These are phyloP conservation scores for Blastobasis lacticolella DNA, from an alignment of 2,888 invertebrate species.

Conservation along the genomic window DNA sequence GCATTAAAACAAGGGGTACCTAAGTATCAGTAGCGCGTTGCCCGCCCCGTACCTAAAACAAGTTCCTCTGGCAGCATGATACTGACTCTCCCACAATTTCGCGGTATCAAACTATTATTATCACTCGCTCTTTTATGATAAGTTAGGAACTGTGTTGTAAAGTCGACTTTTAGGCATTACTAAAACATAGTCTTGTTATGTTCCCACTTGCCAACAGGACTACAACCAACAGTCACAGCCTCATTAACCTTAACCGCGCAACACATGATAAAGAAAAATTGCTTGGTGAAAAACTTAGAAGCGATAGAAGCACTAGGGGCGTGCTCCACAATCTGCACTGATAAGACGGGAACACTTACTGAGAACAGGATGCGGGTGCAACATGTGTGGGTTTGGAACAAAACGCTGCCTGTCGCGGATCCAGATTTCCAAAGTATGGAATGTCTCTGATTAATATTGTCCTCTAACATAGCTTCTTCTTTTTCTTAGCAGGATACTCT, in stretches of 20 bases:
- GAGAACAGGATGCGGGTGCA: conserved; percentile 99
- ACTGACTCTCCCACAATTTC: no score
- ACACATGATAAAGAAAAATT: conserved; percentile 98
- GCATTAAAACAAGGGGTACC: no score
- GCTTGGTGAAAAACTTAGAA: conserved; percentile 98
- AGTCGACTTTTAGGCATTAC: no score
- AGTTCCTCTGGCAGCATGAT: no score
- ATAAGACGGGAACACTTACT: conserved; percentile 98
- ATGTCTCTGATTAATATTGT: neutral
- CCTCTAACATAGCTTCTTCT: no score
- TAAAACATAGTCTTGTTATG: no score
- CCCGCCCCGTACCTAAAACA: no score
- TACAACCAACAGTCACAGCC: conserved; percentile 98
- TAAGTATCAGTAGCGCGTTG: no score
- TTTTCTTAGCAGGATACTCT: no score
- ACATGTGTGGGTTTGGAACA: conserved; percentile 97
- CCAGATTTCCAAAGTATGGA: conserved; percentile 31
- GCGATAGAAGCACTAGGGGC: conserved; percentile 99
- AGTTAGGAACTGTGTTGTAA: no score
- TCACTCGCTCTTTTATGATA: no score
- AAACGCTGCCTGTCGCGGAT: conserved; percentile 89
- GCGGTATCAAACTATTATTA: no score
- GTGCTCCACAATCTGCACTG: conserved; percentile 98
- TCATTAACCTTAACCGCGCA: conserved; percentile 98
- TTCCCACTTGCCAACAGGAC: conserved; percentile 54